phyloP scores from a whole-genome alignment of 2,113 vertebrate genomes.

The Stercorarius parasiticus region DNA sequence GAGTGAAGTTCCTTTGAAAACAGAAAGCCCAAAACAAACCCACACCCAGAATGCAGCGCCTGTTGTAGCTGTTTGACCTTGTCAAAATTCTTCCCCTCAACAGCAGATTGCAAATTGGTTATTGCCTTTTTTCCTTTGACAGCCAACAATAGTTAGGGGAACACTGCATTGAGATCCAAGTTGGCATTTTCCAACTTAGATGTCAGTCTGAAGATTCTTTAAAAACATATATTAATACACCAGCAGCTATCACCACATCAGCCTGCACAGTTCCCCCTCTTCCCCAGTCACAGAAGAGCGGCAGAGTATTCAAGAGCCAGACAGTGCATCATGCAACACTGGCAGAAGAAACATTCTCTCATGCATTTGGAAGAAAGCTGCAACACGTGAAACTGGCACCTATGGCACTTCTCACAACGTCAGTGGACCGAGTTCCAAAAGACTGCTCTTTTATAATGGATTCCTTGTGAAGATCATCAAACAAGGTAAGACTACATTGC shows the following conservation, averaged over 20 bases:
- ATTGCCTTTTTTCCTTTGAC: background rate
- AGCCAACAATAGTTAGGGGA: background rate
- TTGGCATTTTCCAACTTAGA: background rate
- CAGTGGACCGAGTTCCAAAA: background rate
- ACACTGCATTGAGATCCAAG: background rate
- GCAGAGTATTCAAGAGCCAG: background rate
- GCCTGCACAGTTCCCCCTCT: too few species aligned
- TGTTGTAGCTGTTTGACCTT: rapidly evolving
- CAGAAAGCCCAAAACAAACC: background rate
- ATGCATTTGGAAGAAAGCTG: background rate
- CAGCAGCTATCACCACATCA: background rate
- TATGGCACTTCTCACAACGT: background rate
- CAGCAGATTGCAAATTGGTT: rapidly evolving
- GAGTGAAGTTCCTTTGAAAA: background rate
- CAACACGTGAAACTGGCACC: background rate
- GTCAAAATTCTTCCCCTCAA: background rate
- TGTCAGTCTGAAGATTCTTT: background rate
- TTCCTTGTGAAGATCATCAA: rapidly evolving
- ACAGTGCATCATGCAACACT: rapidly evolving
- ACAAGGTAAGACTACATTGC: rapidly evolving
- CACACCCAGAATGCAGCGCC: rapidly evolving
- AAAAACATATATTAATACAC: rapidly evolving
- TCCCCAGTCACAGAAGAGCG: background rate
- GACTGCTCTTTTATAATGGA: rapidly evolving
- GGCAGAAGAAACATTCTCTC: background rate